Percentiles rank a stretch among this genome's conserved stretches.
Evolutionary conservation across 2,113 vertebrate genomes (phyloP).

Genomic region (Orycteropus afer): DNA sequence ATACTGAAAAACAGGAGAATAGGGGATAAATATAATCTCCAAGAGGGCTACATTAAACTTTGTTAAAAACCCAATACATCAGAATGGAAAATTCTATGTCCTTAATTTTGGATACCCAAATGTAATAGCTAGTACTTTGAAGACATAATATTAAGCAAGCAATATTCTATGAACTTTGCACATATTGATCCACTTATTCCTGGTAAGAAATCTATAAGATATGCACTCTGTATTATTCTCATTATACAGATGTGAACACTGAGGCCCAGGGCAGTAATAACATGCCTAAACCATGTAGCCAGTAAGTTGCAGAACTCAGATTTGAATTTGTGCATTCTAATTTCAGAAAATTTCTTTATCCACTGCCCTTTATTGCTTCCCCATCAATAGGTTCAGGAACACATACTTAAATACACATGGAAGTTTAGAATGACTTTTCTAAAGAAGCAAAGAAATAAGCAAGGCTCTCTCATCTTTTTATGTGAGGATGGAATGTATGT

Average conservation of each 20-base stretch:
- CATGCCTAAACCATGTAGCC: background rate
- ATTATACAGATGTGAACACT: background rate
- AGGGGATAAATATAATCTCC: background rate
- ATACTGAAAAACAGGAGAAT: background rate
- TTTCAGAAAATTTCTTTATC: background rate
- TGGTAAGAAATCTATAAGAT: background rate
- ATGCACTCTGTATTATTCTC: background rate
- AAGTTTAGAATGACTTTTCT: background rate
- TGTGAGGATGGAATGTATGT: background rate
- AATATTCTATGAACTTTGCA: background rate
- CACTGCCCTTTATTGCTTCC: rapidly evolving
- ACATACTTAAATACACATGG: background rate
- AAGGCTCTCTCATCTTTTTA: background rate
- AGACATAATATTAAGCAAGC: background rate
- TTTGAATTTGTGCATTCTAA: background rate
- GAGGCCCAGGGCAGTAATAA: background rate
- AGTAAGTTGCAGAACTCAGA: background rate
- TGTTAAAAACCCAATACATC: background rate
- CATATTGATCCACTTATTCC: background rate
- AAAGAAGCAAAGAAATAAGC: background rate
- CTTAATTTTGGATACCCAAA: background rate
- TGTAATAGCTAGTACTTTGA: background rate
- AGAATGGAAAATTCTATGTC: background rate
- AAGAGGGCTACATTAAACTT: background rate
- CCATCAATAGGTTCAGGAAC: background rate